Conservation (phyloP, 2,888 invertebrate genomes). For the Ennomos erosarius region DNA sequence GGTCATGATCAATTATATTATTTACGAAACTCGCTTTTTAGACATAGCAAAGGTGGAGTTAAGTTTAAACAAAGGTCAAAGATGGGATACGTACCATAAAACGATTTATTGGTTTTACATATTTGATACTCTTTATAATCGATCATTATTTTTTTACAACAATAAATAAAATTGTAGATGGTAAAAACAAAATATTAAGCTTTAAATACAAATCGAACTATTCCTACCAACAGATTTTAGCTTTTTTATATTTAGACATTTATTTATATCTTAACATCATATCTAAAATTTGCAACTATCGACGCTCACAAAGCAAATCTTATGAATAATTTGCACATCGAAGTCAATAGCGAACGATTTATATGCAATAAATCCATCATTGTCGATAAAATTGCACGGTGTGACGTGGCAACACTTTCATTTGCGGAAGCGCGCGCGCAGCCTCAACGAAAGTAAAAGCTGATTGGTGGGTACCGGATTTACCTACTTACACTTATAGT, state of each 20-base stretch:
- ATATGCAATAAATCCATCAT: conserved; percentile 10
- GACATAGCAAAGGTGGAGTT: conserved; percentile 40
- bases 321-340: conserved; percentile 13
- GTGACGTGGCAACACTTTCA: conserved; percentile 61
- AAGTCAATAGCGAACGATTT: conserved; percentile 11
- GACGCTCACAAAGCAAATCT: neutral
- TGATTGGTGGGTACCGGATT: conserved; percentile 66
- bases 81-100: conserved; percentile 16
- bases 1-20: conserved; percentile 62
- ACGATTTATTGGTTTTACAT: conserved; percentile 25
- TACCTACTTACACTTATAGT: conserved; percentile 48
- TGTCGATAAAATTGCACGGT: conserved; percentile 30
- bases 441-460: conserved; percentile 78
- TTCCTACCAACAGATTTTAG: no score
- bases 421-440: conserved; percentile 71
- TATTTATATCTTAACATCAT: neutral
- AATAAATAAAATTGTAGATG: conserved; percentile 8
- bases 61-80: conserved; percentile 37
- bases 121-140: neutral
- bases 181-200: no score
- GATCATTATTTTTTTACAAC: conserved; percentile 3
- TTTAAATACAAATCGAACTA: no score
- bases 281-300: conserved; percentile 1
- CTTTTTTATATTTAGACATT: no score
- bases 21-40: conserved; percentile 48